Evolutionary conservation across 2,888 invertebrate species (phyloP).

Genomic region (Acronicta alni): DNA sequence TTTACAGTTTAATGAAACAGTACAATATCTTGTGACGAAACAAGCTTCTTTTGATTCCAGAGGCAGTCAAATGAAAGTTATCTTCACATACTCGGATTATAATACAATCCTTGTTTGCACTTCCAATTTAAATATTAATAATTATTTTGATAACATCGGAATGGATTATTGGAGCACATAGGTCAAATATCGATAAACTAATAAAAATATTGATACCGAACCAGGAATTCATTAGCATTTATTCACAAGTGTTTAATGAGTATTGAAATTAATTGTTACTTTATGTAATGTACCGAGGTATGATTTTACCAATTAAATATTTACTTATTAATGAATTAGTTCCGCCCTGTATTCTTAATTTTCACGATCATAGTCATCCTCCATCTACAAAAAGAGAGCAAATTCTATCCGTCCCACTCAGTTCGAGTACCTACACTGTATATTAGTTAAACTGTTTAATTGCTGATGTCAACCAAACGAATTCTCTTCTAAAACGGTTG

Average conservation of each 20-base stretch:
- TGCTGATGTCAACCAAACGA: slow-evolving; percentile 61
- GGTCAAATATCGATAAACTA: slow-evolving; percentile 45
- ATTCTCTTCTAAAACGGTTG: slow-evolving; percentile 54
- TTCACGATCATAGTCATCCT: slow-evolving; percentile 29
- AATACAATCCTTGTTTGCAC: slow-evolving; percentile 44
- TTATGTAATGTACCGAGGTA: too few species aligned
- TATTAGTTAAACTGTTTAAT: slow-evolving; percentile 67
- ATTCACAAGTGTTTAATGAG: too few species aligned
- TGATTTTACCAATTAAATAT: too few species aligned
- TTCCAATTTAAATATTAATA: slow-evolving; percentile 29
- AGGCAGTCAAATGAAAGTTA: slow-evolving; percentile 41
- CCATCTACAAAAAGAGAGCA: slow-evolving; percentile 13
- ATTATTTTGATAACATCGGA: slow-evolving; percentile 29
- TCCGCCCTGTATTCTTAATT: slow-evolving; percentile 18
- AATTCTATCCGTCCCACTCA: slow-evolving; percentile 31
- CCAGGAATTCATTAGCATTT: slow-evolving; percentile 10
- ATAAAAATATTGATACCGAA: slow-evolving; percentile 15
- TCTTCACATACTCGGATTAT: slow-evolving; percentile 43
- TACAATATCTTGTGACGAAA: slow-evolving; percentile 27
- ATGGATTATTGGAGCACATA: slow-evolving; percentile 26
- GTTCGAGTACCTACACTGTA: slow-evolving; percentile 36
- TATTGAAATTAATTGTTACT: too few species aligned
- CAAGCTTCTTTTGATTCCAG: slow-evolving; percentile 35
- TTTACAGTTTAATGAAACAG: slow-evolving; percentile 34
- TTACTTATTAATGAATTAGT: slow-evolving; percentile 3